Evolutionary conservation across 2,888 invertebrate species (phyloP), one percentile per base, ranked within the genome.

Genomic region (Brenthis ino): DNA sequence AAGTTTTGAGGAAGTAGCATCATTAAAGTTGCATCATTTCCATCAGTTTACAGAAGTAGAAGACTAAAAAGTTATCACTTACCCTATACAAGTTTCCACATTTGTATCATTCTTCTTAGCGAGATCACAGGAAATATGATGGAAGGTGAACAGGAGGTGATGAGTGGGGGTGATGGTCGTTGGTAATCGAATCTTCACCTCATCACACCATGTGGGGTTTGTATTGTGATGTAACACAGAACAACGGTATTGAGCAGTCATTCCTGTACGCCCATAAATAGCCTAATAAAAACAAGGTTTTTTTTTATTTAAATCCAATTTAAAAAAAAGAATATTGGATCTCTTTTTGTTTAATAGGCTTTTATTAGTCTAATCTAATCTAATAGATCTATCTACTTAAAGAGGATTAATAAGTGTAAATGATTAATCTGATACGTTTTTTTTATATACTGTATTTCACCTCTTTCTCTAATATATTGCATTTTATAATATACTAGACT

Each of bases 141-240:
- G 96, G 91, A 99, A 99, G 4, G 97, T 97, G 91, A 99, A 99
- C 65, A 99, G 93, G 68, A 99, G 89, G 85, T 99, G 99, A 87
- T 99, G 99, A 64, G 96, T 95, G 0, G 95, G 89, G 55, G 97
- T 96, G 64, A 99, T 91, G 72, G 97, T 96, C 20, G 97, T 94
- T 0, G 99, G 99, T 50, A 99, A 93, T 33, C 96, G 95, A 69
- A 99, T 94, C 93, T 99, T 99, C 57, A 98, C 95, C 91, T 99
- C 99, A 86, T 98, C 98, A 82, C 97, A 96, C 97, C 98, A 99
- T 20, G 95, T 95, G 0, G 99, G 99, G 72, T 94, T 95, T 1
- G 97, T 96, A 83, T 95, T 97, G 89, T 99, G 99, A 87, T 99
- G 98, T 54, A 98, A 88, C 4, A 99, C 98, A 65, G 95, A 94